A percentile compares a stretch with the other conserved stretches of the same genome.
Evolutionary conservation across 2,113 vertebrate genomes (phyloP).

Genomic region (Hippoglossus stenolepis): DNA sequence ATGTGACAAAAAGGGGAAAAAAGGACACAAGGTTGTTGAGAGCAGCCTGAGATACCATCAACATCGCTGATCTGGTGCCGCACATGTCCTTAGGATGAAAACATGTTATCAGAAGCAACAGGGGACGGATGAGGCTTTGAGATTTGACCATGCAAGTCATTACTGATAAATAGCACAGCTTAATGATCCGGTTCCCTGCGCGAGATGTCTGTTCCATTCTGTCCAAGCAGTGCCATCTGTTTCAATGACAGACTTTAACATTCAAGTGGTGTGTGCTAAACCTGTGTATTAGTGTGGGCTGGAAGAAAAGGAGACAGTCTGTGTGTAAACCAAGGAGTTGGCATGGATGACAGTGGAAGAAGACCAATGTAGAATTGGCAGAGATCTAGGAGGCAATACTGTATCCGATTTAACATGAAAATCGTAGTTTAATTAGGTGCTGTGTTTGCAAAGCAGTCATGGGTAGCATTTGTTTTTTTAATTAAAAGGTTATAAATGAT

Average conservation of each 20-base stretch:
- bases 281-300: constrained; percentile 12
- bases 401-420: constrained; percentile 13
- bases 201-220: background rate
- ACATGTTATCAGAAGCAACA: background rate
- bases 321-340: constrained; percentile 13
- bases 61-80: no score
- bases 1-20: no score
- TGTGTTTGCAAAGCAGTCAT: background rate
- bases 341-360: background rate
- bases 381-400: background rate
- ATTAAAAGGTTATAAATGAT: background rate
- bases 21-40: no score
- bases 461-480: background rate
- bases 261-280: constrained; percentile 33
- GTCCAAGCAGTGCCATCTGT: background rate
- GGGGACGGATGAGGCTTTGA: background rate
- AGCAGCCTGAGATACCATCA: no score
- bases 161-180: background rate
- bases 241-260: background rate
- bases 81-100: background rate
- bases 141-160: background rate
- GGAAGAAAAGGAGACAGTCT: background rate
- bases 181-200: background rate
- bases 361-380: background rate
- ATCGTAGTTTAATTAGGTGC: background rate